A percentile compares a stretch with the other conserved stretches of the same genome.
phyloP scores from a whole-genome alignment of 1,140 invertebrate genomes.

The Tigriopus japonicus region DNA sequence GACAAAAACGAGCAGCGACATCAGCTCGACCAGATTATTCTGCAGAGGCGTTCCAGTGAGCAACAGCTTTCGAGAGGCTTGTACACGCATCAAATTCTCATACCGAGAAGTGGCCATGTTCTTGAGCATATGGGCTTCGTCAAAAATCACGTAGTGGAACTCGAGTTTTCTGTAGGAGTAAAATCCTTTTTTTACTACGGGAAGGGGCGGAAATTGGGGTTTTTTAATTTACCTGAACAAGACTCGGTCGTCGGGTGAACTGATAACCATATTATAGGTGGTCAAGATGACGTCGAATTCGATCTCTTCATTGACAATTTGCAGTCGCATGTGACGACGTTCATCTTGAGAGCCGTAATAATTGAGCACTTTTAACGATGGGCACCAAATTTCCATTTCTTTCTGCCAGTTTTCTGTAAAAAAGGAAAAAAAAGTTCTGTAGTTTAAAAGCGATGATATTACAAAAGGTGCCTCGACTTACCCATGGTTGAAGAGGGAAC shows the following conservation, averaged over 20 bases:
- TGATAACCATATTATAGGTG: slow-evolving; percentile 63
- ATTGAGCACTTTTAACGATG: slow-evolving; percentile 49
- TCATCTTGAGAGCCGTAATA: slow-evolving; percentile 79
- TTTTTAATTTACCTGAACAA: slow-evolving; percentile 38
- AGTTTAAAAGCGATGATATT: not conserved
- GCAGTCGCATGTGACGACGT: slow-evolving; percentile 47
- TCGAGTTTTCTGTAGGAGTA: slow-evolving; percentile 42
- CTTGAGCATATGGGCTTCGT: slow-evolving; percentile 94
- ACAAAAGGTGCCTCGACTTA: slow-evolving; percentile 23
- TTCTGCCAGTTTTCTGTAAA: slow-evolving; percentile 62
- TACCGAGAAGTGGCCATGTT: slow-evolving; percentile 86
- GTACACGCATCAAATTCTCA: slow-evolving; percentile 57
- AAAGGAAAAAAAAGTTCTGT: not conserved
- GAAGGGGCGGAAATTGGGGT: not conserved
- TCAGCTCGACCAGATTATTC: slow-evolving; percentile 73
- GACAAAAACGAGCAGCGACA: slow-evolving; percentile 83
- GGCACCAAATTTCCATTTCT: slow-evolving; percentile 68
- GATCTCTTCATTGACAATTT: slow-evolving; percentile 51
- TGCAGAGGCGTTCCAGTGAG: slow-evolving; percentile 84
- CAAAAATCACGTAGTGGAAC: slow-evolving; percentile 82
- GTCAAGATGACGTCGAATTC: slow-evolving; percentile 67
- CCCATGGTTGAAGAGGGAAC: slow-evolving; percentile 78
- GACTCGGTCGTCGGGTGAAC: slow-evolving; percentile 65
- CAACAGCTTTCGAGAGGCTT: slow-evolving; percentile 24
- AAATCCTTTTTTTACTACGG: not conserved